phyloP scores from a whole-genome alignment of 1,140 invertebrate species.

The Drosophila watanabei region DNA sequence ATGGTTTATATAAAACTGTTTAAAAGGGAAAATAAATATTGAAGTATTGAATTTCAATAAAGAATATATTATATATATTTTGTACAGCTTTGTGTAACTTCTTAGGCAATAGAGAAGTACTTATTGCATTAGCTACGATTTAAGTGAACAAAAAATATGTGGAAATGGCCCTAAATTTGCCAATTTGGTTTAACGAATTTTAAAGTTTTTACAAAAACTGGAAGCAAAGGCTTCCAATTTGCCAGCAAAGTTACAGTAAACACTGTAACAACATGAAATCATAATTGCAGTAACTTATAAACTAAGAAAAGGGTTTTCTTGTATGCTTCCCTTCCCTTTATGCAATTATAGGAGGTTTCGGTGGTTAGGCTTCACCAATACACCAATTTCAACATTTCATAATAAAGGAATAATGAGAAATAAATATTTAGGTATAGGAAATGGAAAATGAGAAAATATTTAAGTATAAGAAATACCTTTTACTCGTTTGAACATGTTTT shows the following conservation, averaged over 20 bases:
- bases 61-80: background rate
- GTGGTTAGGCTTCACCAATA: background rate
- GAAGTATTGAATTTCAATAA: background rate
- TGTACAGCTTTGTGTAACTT: background rate
- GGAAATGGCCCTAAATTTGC: constrained; percentile 25
- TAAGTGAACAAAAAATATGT: constrained; percentile 4
- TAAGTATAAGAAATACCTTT: too few species aligned
- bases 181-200: constrained; percentile 28
- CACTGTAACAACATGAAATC: background rate
- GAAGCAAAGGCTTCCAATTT: constrained; percentile 39
- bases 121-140: background rate
- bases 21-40: background rate
- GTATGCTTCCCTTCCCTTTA: too few species aligned
- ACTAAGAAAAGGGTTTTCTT: background rate
- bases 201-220: constrained; percentile 37
- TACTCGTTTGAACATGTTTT: too few species aligned
- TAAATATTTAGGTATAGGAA: background rate
- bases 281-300: background rate
- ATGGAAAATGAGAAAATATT: too few species aligned
- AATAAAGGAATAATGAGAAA: background rate
- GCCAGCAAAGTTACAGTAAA: background rate
- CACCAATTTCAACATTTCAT: background rate
- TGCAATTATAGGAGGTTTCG: background rate
- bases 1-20: background rate
- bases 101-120: background rate